Conservation (phyloP, 2,797 vertebrate species). For the Arctocebus calabarensis region DNA sequence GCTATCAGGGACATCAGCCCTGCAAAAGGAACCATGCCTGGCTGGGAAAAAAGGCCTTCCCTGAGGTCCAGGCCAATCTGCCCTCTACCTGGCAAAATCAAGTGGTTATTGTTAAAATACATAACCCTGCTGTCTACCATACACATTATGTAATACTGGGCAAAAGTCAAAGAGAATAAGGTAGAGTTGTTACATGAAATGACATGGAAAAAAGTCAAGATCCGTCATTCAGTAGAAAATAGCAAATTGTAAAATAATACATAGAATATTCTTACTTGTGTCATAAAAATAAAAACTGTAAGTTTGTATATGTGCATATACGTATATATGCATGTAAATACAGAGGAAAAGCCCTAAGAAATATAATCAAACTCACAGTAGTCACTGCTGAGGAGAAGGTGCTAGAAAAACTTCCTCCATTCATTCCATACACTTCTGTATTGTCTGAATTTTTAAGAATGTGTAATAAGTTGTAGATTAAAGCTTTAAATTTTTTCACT, state of each 20-base stretch:
- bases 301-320: background rate
- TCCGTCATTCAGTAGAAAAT: conserved; percentile 10
- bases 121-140: background rate
- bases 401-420: background rate
- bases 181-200: background rate
- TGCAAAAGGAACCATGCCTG: background rate
- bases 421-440: background rate
- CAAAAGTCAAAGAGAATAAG: background rate
- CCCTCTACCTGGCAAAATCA: background rate
- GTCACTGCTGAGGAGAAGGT: background rate
- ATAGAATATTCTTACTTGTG: background rate
- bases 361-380: background rate
- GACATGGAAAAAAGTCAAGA: background rate
- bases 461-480: background rate
- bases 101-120: background rate
- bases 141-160: background rate
- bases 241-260: background rate
- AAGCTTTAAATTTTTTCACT: conserved; percentile 43
- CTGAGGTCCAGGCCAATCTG: background rate
- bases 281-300: background rate
- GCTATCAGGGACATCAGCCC: background rate
- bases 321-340: background rate
- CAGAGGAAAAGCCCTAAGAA: background rate
- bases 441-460: background rate
- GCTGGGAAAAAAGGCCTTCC: background rate